Evolutionary conservation across 2,888 invertebrate species (phyloP), one percentile per base, ranked within the genome.

Genomic region (Lydus trimaculatus): DNA sequence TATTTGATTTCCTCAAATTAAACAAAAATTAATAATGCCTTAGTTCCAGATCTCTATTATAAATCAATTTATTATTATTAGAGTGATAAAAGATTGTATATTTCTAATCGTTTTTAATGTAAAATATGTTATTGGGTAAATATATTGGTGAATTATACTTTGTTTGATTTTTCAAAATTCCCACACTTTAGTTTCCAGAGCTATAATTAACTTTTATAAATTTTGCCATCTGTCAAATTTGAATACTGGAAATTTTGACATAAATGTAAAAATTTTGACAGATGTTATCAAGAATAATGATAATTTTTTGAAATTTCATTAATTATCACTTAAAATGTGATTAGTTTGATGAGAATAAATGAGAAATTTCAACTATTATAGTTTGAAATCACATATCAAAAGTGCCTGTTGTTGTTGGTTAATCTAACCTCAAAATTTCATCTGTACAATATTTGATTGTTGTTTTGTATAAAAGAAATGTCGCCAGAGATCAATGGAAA

Each of bases 401-500:
- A 39, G 39, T 39, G 33, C 33, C 33, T 11, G 11, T 11, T 1
- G 11, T 11, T 1, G 33, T 31, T 31, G 13, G 36, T 36, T 15
- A 13, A 15, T 1, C 33, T 65, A 69, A 69, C 65, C 69, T 69
- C 61, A 65, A n/a, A 43, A 43, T 17, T 43, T 36, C 1, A 11
- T 36, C 3, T 15, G 13, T 15, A 43, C n/a, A 6, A n/a, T 7
- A 33, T 9, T 33, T 33, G 11, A 7, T 33, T 33, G 33, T 1
- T 11, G 28, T 28, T 2, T 28, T 28, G 2, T 33, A 33, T 33
- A 7, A 33, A n/a, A 62, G 48, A 76, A 67, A 82, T 82, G 82
- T 81, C 81, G 61, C 83, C 84, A 9, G 84, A 85, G 81, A 77
- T 82, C 66, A 85, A 84, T 77, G 83, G 82, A 74, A 84, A 84